phyloP scores from a whole-genome alignment of 2,113 vertebrate species.

The Gavia stellata region DNA sequence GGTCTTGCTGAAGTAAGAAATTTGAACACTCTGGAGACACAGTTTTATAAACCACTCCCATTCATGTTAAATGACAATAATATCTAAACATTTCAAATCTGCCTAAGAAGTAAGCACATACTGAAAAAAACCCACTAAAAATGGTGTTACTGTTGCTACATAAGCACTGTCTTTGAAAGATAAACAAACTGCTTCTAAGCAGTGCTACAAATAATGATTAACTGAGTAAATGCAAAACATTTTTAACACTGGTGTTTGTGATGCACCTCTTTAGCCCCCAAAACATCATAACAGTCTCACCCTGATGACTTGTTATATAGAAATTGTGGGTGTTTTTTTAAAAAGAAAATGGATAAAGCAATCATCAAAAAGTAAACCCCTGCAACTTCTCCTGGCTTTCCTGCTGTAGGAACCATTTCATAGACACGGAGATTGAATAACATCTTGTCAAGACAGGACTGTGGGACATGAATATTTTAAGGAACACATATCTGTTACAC shows the following conservation, averaged over 20 bases:
- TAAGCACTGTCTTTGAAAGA: background rate
- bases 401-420: background rate
- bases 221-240: background rate
- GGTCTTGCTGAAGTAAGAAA: background rate
- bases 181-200: background rate
- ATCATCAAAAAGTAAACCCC: background rate
- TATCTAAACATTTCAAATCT: background rate
- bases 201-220: background rate
- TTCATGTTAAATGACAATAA: background rate
- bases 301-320: background rate
- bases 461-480: conserved; percentile 33
- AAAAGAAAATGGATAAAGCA: background rate
- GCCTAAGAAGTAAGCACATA: background rate
- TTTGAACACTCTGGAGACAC: background rate
- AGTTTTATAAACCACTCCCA: background rate
- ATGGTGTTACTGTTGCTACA: background rate
- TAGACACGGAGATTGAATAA: background rate
- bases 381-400: background rate
- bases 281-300: background rate
- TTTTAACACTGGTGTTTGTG: background rate
- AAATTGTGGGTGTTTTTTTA: no score
- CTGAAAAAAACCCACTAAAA: rapidly evolving
- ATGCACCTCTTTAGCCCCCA: background rate
- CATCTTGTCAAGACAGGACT: conserved; percentile 21
- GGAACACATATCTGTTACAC: background rate